A percentile compares a stretch with the other conserved stretches of the same genome.
Evolutionary conservation across 1,140 invertebrate genomes (phyloP).

Genomic region (Battus philenor): DNA sequence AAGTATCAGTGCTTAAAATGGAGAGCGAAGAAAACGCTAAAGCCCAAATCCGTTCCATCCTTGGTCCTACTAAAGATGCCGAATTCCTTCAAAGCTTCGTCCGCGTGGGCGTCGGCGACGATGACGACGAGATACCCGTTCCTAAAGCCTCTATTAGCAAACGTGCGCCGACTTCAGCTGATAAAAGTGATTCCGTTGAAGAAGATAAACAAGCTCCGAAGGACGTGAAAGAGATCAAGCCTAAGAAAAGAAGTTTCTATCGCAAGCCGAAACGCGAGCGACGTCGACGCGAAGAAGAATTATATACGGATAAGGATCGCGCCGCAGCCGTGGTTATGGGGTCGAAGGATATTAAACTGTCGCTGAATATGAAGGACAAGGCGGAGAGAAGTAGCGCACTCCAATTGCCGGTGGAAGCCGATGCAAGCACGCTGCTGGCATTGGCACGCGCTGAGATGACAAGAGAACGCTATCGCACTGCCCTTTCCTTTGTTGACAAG

Average conservation of each 20-base stretch:
- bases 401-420: conserved; percentile 86
- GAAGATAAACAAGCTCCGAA: conserved; percentile 39
- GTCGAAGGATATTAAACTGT: conserved; percentile 88
- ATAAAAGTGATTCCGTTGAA: conserved; percentile 42
- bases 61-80: conserved; percentile 80
- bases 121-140: conserved; percentile 56
- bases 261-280: conserved; percentile 74
- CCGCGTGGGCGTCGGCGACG: conserved; percentile 76
- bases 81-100: conserved; percentile 86
- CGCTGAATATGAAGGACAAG: conserved; percentile 86
- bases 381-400: conserved; percentile 85
- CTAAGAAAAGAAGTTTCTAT: conserved; percentile 45
- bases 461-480: conserved; percentile 81
- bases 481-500: conserved; percentile 87
- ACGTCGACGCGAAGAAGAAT: conserved; percentile 83
- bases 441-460: conserved; percentile 85
- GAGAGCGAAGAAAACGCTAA: conserved; percentile 50
- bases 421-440: conserved; percentile 84
- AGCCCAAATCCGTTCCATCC: conserved; percentile 71
- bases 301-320: conserved; percentile 93
- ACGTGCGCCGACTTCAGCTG: conserved; percentile 47
- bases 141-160: conserved; percentile 70
- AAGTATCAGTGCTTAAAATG: conserved; percentile 33
- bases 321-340: conserved; percentile 92
- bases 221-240: conserved; percentile 54